Conservation (phyloP, 2,888 invertebrate genomes). For the Psylliodes chrysocephalus region DNA sequence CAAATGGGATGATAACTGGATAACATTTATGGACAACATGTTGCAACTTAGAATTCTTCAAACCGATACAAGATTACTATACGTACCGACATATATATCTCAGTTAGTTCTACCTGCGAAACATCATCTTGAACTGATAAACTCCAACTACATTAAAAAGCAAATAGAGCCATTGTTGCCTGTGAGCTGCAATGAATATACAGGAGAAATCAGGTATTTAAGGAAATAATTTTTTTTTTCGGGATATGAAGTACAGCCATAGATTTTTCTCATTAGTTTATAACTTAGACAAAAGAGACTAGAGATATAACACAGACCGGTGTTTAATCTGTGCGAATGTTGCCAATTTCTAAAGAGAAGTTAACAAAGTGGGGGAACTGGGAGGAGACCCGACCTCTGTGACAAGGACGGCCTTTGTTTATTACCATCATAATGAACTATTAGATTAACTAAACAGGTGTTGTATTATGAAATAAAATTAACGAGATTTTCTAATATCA, state of each 20-base stretch:
- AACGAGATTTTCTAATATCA: no score
- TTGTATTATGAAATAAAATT: no score
- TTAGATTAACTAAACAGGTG: no score
- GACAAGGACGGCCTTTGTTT: no score
- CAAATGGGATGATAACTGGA: constrained; percentile 73
- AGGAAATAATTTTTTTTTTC: not conserved
- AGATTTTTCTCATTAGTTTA: no score
- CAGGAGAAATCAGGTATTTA: constrained; percentile 44
- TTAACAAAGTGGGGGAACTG: no score
- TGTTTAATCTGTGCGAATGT: no score
- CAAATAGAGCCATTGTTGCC: constrained; percentile 46
- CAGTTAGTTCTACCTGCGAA: constrained; percentile 65
- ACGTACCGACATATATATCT: constrained; percentile 73
- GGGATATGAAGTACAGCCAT: not conserved
- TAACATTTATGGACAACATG: constrained; percentile 89
- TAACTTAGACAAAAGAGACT: no score
- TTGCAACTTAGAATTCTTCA: constrained; percentile 79
- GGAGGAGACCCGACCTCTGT: no score
- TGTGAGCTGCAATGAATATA: constrained; percentile 63
- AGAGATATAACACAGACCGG: no score
- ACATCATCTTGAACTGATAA: constrained; percentile 48
- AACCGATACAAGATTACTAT: constrained; percentile 73
- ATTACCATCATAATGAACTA: no score
- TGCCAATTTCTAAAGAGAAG: no score
- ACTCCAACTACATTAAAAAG: constrained; percentile 14